Percentiles rank a stretch among this genome's conserved stretches.
phyloP scores from a whole-genome alignment of 2,797 vertebrate species.

The Poeciliopsis paucimaculata region DNA sequence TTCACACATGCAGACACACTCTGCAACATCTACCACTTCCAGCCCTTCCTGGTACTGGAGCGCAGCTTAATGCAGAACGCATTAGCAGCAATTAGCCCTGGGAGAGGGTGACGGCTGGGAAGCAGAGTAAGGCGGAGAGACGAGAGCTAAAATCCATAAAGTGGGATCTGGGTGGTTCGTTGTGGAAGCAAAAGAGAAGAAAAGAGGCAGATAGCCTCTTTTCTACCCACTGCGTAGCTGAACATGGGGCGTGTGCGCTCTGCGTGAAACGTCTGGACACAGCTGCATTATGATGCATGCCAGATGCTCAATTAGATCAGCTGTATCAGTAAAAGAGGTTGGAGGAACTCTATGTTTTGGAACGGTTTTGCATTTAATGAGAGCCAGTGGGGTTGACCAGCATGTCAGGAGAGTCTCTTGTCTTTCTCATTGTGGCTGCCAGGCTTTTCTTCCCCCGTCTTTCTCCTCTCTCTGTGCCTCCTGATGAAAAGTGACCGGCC shows the following conservation, averaged over 20 bases:
- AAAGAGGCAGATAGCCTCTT: slow-evolving; percentile 15
- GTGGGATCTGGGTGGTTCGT: slow-evolving; percentile 12
- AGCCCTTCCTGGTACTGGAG: slow-evolving; percentile 40
- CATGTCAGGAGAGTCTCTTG: background rate
- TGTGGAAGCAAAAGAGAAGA: slow-evolving; percentile 5
- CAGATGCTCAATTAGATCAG: background rate
- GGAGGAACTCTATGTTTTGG: background rate
- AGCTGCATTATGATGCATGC: background rate
- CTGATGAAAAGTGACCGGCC: slow-evolving; percentile 58
- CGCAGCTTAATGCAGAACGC: slow-evolving; percentile 67
- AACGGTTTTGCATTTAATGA: background rate
- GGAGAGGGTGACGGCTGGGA: slow-evolving; percentile 38
- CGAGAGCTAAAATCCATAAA: slow-evolving; percentile 20
- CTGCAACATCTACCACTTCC: slow-evolving; percentile 50
- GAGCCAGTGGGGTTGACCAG: background rate
- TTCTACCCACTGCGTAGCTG: slow-evolving; percentile 2
- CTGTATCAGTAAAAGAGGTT: background rate
- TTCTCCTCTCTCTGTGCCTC: slow-evolving; percentile 34
- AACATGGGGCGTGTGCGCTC: background rate
- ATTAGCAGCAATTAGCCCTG: slow-evolving; percentile 67
- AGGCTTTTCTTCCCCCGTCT: slow-evolving; percentile 2
- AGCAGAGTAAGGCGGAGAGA: slow-evolving; percentile 1
- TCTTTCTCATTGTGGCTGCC: background rate
- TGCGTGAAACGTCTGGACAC: background rate
- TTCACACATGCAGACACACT: slow-evolving; percentile 22